Conservation (phyloP, 2,888 invertebrate genomes). For the Acleris sparsana region DNA sequence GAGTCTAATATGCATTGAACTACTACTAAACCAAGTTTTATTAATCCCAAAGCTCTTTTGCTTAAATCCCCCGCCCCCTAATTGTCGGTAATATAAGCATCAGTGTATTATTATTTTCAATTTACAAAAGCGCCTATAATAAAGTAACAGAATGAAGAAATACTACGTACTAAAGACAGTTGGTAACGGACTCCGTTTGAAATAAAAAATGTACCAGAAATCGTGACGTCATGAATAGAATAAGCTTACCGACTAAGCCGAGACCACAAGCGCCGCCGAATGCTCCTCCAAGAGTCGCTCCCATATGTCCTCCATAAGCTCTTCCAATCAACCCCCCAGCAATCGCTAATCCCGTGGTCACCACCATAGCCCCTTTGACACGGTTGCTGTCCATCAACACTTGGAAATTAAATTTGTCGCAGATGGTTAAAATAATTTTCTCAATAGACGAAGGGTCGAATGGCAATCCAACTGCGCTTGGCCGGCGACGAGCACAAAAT, state of each 20-base stretch:
- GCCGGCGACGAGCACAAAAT: slow-evolving; percentile 46
- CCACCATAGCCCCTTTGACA: slow-evolving; percentile 55
- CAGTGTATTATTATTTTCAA: no score
- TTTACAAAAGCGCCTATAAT: no score
- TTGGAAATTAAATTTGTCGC: slow-evolving; percentile 70
- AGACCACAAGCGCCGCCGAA: slow-evolving; percentile 72
- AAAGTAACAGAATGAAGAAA: no score
- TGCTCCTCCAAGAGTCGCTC: slow-evolving; percentile 69
- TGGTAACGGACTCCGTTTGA: no score
- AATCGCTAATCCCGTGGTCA: slow-evolving; percentile 67
- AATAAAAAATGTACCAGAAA: no score
- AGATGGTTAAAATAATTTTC: slow-evolving; percentile 62
- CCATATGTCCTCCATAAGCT: slow-evolving; percentile 70
- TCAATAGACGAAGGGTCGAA: slow-evolving; percentile 65
- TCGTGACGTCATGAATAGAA: not conserved
- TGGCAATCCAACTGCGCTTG: slow-evolving; percentile 49
- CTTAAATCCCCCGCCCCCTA: no score
- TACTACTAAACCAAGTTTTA: no score
- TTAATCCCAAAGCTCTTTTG: no score
- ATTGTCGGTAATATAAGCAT: no score
- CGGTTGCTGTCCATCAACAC: slow-evolving; percentile 58
- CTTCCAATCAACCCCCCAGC: slow-evolving; percentile 70
- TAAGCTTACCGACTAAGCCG: slow-evolving; percentile 66
- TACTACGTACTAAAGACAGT: no score
- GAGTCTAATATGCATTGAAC: no score